A percentile compares a stretch with the other conserved stretches of the same genome.
Conservation (phyloP, 2,113 vertebrate genomes). For the Nansenia antarctica region DNA sequence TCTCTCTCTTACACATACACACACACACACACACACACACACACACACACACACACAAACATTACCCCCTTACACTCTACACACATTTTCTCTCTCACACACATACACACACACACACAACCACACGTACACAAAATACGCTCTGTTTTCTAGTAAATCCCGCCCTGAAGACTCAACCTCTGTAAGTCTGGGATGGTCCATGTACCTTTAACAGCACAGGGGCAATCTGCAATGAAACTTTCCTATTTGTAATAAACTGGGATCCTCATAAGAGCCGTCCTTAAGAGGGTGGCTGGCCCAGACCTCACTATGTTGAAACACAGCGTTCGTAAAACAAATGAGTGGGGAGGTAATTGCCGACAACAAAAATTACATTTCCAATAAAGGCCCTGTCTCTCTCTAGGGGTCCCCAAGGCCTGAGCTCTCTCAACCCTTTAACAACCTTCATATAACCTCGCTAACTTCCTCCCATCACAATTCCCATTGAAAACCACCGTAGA, state of each 20-base stretch:
- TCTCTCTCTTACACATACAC: no score
- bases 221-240: constrained; percentile 76
- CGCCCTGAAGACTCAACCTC: constrained; percentile 34
- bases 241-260: constrained; percentile 77
- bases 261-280: constrained; percentile 69
- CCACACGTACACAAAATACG: no score
- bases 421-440: constrained; percentile 74
- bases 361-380: constrained; percentile 84
- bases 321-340: constrained; percentile 74
- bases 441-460: constrained; percentile 66
- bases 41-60: no score
- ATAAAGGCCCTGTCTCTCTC: constrained; percentile 73
- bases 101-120: no score
- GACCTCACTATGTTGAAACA: constrained; percentile 44
- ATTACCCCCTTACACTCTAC: no score
- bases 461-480: constrained; percentile 63
- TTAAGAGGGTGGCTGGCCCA: constrained; percentile 57
- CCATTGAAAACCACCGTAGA: constrained; percentile 63
- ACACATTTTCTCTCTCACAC: no score
- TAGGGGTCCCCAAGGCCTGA: constrained; percentile 68
- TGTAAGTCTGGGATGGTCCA: constrained; percentile 47
- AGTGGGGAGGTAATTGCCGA: constrained; percentile 77
- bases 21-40: background rate
- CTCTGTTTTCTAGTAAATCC: constrained; percentile 36
- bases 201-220: constrained; percentile 42